These are phyloP conservation scores for Platycercus adscitus DNA, from an alignment of 2,113 vertebrate genomes.

Conservation along the genomic window DNA sequence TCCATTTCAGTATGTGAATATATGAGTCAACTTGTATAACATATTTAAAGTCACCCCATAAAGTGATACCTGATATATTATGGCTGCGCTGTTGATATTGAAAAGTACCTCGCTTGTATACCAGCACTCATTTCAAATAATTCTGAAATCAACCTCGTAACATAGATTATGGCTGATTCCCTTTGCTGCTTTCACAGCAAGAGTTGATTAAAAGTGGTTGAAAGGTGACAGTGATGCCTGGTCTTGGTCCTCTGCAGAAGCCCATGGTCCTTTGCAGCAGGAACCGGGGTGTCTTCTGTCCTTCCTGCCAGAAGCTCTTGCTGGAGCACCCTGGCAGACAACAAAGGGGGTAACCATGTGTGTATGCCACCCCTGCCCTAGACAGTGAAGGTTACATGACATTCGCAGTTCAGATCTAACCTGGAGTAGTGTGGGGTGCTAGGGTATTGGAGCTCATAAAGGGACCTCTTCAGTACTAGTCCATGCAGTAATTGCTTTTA, in stretches of 20 bases:
- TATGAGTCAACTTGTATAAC: not conserved
- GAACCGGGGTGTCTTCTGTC: not conserved
- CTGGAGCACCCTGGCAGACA: not conserved
- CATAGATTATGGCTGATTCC: not conserved
- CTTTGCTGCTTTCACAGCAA: not conserved
- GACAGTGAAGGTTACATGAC: not conserved
- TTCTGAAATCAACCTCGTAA: not conserved
- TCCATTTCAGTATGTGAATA: not conserved
- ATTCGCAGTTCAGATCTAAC: not conserved
- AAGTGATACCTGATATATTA: slow-evolving; percentile 28
- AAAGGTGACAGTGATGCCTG: not conserved
- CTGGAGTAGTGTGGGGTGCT: not conserved
- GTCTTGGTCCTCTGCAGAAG: not conserved
- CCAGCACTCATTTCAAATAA: not conserved
- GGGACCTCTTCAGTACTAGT: not conserved
- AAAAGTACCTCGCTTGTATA: slow-evolving; percentile 14
- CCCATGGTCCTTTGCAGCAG: not conserved
- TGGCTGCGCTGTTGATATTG: slow-evolving; percentile 1
- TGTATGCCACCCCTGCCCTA: not conserved
- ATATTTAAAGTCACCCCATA: not conserved
- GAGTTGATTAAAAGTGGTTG: not conserved
- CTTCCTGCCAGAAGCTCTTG: not conserved
- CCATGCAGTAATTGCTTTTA: not conserved
- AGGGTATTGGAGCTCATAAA: not conserved
- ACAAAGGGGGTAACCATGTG: rapidly evolving